A percentile compares a stretch with the other conserved stretches of the same genome.
Evolutionary conservation across 2,888 invertebrate species (phyloP).

Genomic region (Poecilus cupreus): DNA sequence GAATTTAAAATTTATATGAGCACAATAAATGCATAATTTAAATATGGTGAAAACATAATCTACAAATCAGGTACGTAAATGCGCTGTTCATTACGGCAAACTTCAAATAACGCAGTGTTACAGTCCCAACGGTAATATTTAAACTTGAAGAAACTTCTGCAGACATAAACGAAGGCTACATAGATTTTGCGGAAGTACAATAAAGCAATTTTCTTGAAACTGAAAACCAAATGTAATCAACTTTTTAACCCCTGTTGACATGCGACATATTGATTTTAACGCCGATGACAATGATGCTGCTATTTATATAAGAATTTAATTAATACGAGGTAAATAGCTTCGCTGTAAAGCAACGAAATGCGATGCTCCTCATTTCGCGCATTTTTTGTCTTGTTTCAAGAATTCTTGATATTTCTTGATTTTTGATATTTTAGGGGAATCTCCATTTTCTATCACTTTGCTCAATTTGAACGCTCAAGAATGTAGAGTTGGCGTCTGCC

Average conservation of each 20-base stretch:
- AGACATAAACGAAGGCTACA: neutral
- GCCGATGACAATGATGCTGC: neutral
- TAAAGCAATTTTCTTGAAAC: neutral
- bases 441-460: too few relatives aligned
- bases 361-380: too few relatives aligned
- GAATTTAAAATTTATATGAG: neutral
- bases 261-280: neutral
- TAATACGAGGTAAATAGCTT: too few relatives aligned
- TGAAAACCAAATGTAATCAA: neutral
- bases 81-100: neutral
- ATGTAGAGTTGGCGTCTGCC: too few relatives aligned
- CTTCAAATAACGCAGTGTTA: neutral
- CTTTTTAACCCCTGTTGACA: neutral
- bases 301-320: too few relatives aligned
- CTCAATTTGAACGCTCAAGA: too few relatives aligned
- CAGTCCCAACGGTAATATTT: neutral
- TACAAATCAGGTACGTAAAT: too few relatives aligned
- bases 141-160: neutral
- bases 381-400: too few relatives aligned
- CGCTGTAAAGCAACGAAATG: too few relatives aligned
- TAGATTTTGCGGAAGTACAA: neutral
- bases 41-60: too few relatives aligned
- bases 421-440: too few relatives aligned
- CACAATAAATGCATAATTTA: conserved; percentile 1
- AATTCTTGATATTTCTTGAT: too few relatives aligned